Evolutionary conservation across 2,797 vertebrate species (phyloP), one percentile per base, ranked within the genome.

Genomic region (Pangasius krempfi): DNA sequence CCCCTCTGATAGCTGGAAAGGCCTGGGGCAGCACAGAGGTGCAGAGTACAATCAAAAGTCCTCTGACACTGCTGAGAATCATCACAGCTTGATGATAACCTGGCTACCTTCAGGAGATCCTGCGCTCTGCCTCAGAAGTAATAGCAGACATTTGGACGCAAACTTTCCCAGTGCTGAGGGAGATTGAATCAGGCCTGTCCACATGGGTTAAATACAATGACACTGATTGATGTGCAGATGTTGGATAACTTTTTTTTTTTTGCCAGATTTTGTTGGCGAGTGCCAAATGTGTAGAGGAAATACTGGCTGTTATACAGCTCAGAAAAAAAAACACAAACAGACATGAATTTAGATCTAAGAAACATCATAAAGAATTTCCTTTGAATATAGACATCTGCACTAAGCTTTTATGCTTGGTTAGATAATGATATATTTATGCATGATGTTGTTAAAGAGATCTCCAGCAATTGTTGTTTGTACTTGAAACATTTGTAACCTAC

Each of bases 11-110:
- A 86, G 88, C 84, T 85, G 70, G 62, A 86, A 89, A 79, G 82
- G 95, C 96, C 92, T 10, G 88, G 91, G 94, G 95, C 95, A 86
- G 93, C 83, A 79, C 85, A 88, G 80, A 95, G 92, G 92, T 92
- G 93, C 94, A 94, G 93, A 86, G 91, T 95, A 96, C 96, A 97
- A 96, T 96, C 95, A 96, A 95, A 96, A 93, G 90, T 92, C 91
- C 91, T 89, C 66, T 91, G 90, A 93, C 92, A 92, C 90, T 80
- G 84, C 91, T 88, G 88, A 91, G 92, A 91, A 91, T 92, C 93
- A 92, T 93, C 92, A 91, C 92, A 92, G 92, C 88, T 92, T 89
- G 92, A 91, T 92, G 93, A 94, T 93, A 92, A 92, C 93, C 92
- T 92, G 92, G 84, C 84, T 88, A 89, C 90, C 92, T 92, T 91